Evolutionary conservation across 2,797 vertebrate species (phyloP), one percentile per base, ranked within the genome.

Genomic region (Hirundo rustica): DNA sequence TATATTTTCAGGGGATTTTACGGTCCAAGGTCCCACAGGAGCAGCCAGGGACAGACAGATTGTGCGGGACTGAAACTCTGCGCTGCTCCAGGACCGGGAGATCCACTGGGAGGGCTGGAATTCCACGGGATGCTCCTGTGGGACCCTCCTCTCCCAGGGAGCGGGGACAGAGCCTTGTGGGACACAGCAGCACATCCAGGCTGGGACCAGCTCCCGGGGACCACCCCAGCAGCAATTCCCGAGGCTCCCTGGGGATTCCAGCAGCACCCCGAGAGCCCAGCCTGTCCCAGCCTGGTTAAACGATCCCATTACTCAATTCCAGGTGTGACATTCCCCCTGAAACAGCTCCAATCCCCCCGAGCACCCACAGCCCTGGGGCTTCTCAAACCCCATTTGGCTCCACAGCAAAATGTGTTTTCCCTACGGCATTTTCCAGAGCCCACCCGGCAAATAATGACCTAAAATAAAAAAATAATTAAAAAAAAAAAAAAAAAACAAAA

Each of bases 371-470:
- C 44, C 44, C 50, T 15, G 48, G 12, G 32, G 19, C 15, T 67
- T 25, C 40, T 70, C 81, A 11, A 42, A 23, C 36, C 11, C 11
- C 44, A 7, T 5, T 6, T 12, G 45, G 48, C 71, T 44, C 8
- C 15, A 6, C 30, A 26, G 72, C 5, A 38, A 80, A 55, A 68
- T 3, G 19, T 1, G 1, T 16, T 48, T 44, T 40, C 36, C 50
- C 5, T 9, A 0, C 0, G 26, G 25, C 36, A 1, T 38, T 72
- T 54, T 29, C 40, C 79, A 1, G 40, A 40, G 44, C 30, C 51
- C 3, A 3, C 83, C 60, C 64, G 30, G 55, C 45, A 85, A 91
- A 87, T 13, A 66, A 40, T 12, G 26, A 60, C 3, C 16, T 16
- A 11, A 67, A 67, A 53, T 17, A 11, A 34, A 45, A 60, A 17